phyloP scores from a whole-genome alignment of 1,140 invertebrate genomes.

The Lamellibrachia luymesi region DNA sequence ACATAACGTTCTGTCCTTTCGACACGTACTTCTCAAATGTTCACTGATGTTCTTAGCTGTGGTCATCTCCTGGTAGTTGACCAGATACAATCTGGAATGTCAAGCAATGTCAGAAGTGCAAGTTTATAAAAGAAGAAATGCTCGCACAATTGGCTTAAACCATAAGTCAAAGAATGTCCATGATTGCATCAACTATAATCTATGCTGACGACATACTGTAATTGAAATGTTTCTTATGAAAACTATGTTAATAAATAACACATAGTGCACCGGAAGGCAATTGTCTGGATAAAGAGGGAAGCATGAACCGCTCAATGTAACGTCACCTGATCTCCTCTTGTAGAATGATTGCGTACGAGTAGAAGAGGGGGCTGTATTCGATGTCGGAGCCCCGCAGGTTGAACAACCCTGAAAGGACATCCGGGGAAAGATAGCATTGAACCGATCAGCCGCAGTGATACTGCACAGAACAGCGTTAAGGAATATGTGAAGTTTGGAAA shows the following conservation, averaged over 20 bases:
- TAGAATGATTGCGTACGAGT: constrained; percentile 81
- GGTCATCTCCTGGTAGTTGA: not conserved
- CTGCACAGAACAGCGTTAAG: too few species aligned
- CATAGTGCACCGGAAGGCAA: not conserved
- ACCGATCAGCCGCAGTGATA: not conserved
- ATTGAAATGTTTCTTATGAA: not conserved
- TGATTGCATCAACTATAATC: not conserved
- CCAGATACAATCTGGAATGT: not conserved
- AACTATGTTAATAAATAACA: not conserved
- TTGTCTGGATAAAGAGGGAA: not conserved
- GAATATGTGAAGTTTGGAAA: too few species aligned
- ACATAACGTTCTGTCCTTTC: not conserved
- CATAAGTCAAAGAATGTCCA: not conserved
- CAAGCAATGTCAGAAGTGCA: not conserved
- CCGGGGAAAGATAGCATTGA: constrained; percentile 23
- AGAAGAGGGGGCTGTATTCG: constrained; percentile 93
- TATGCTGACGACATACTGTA: not conserved
- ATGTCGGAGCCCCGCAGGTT: constrained; percentile 95
- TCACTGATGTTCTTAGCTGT: not conserved
- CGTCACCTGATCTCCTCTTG: constrained; percentile 62
- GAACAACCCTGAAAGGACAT: constrained; percentile 69
- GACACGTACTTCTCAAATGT: not conserved
- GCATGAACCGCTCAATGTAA: not conserved
- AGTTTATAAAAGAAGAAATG: not conserved
- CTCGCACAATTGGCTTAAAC: not conserved